Percentiles rank a stretch among this genome's conserved stretches.
These are phyloP conservation scores for Trachops cirrhosus DNA, from an alignment of 2,797 vertebrate species.

Conservation along the genomic window DNA sequence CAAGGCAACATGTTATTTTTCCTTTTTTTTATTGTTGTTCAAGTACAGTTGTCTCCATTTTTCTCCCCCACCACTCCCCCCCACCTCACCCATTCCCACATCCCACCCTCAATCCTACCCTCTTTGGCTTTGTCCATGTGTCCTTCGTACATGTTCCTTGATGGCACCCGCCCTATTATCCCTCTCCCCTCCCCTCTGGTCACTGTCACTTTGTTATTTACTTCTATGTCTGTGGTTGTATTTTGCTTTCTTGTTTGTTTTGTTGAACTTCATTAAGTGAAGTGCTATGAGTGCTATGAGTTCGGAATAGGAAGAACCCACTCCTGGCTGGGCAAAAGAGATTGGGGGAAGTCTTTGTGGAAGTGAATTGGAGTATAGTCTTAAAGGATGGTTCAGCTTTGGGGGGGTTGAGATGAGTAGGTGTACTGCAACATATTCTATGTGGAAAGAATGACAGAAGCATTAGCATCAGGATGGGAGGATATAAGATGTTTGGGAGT, in stretches of 20 bases:
- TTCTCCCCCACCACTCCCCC: too few relatives aligned
- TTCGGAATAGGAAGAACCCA: not conserved
- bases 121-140: too few relatives aligned
- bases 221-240: too few relatives aligned
- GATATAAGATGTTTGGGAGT: not conserved
- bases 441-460: not conserved
- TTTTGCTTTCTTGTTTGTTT: too few relatives aligned
- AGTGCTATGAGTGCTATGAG: not conserved
- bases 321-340: not conserved
- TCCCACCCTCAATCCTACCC: too few relatives aligned
- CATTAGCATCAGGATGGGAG: not conserved
- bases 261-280: not conserved
- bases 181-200: too few relatives aligned
- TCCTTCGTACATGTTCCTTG: too few relatives aligned
- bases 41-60: too few relatives aligned
- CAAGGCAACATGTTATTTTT: not conserved
- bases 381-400: not conserved
- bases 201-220: too few relatives aligned
- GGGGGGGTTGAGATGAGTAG: not conserved
- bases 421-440: not conserved
- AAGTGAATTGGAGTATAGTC: not conserved
- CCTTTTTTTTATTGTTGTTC: too few relatives aligned
- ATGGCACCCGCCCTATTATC: too few relatives aligned
- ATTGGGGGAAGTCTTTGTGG: not conserved
- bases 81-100: too few relatives aligned